These are phyloP conservation scores for Galendromus occidentalis DNA, from an alignment of 1,140 invertebrate genomes.

Conservation along the genomic window DNA sequence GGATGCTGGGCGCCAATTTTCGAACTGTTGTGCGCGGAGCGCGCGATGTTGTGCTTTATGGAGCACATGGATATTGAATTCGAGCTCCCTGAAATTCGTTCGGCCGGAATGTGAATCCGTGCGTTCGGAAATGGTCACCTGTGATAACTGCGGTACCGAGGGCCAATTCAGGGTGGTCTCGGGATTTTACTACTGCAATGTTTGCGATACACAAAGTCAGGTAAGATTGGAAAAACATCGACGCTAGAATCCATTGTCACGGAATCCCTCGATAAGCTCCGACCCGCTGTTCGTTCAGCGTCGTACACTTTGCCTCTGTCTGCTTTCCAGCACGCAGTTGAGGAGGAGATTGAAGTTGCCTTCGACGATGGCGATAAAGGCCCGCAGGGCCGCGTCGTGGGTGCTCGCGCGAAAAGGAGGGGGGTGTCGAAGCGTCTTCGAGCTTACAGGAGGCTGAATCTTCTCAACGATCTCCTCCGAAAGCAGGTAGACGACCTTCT, in stretches of 20 bases:
- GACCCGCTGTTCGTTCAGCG: too few relatives aligned
- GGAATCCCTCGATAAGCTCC: not conserved
- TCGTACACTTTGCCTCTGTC: too few relatives aligned
- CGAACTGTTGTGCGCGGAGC: too few relatives aligned
- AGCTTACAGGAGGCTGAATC: not conserved
- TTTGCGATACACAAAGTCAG: not conserved
- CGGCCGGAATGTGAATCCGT: too few relatives aligned
- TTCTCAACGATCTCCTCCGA: not conserved
- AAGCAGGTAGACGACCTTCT: not conserved
- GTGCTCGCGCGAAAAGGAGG: not conserved
- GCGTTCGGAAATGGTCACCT: not conserved
- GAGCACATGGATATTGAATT: too few relatives aligned
- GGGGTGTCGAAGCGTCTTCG: not conserved
- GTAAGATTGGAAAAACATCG: not conserved
- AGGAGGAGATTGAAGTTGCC: not conserved
- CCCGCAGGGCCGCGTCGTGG: not conserved
- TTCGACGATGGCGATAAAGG: not conserved
- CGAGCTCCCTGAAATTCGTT: too few relatives aligned
- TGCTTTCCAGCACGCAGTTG: not conserved
- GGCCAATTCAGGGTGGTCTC: not conserved
- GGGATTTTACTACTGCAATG: constrained; percentile 2
- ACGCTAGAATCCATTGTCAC: not conserved
- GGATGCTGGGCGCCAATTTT: too few relatives aligned
- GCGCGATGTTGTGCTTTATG: too few relatives aligned
- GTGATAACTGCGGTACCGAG: not conserved